These are phyloP conservation scores for Phyllotis vaccarum DNA, from an alignment of 2,797 vertebrate genomes.

Conservation along the genomic window DNA sequence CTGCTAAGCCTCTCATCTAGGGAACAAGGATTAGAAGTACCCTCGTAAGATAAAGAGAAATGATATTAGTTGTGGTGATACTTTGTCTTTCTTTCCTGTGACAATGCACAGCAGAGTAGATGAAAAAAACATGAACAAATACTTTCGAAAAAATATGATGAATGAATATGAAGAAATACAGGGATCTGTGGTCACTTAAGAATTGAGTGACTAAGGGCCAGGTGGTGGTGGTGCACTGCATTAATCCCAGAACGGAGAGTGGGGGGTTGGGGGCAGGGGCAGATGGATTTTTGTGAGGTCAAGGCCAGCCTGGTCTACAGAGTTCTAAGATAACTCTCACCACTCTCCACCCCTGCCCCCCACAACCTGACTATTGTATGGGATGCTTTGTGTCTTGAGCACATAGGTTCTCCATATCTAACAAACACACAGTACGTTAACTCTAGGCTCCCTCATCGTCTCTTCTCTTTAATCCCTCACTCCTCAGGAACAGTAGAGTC, in stretches of 20 bases:
- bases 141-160: no score
- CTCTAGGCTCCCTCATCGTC: background rate
- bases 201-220: background rate
- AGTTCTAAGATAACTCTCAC: background rate
- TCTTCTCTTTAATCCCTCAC: background rate
- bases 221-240: fast-evolving
- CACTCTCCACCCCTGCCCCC: background rate
- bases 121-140: background rate
- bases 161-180: no score
- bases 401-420: background rate
- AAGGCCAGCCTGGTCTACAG: background rate
- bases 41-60: background rate
- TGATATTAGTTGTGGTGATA: background rate
- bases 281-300: background rate
- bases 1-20: constrained; percentile 20
- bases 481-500: background rate
- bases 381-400: background rate
- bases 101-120: background rate
- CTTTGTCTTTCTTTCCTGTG: constrained; percentile 36
- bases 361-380: background rate
- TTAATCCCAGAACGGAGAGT: background rate
- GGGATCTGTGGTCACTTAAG: background rate
- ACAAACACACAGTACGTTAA: background rate
- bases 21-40: background rate
- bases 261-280: background rate